phyloP scores from a whole-genome alignment of 30 jellyfish, hydroid and myxozoan species.

The Chrysaora quinquecirrha region DNA sequence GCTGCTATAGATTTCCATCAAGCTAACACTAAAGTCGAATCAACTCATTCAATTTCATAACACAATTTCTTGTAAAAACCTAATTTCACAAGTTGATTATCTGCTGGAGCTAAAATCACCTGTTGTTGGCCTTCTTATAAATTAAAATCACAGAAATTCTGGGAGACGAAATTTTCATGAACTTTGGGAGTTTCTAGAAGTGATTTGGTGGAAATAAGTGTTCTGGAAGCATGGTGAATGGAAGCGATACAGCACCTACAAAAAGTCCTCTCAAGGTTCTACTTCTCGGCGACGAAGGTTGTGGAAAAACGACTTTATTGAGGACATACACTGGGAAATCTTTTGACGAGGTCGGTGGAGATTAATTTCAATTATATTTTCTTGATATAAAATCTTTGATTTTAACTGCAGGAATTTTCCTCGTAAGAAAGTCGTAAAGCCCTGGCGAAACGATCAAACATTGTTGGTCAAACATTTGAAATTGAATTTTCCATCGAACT shows the following conservation, averaged over 20 bases:
- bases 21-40: neutral
- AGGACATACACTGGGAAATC: conserved; percentile 50
- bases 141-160: too few relatives aligned
- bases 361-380: neutral
- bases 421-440: too few relatives aligned
- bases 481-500: too few relatives aligned
- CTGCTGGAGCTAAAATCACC: neutral
- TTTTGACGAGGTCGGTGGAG: conserved; percentile 52
- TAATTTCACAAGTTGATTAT: neutral
- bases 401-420: too few relatives aligned
- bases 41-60: neutral
- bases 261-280: conserved; percentile 49
- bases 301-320: conserved; percentile 73
- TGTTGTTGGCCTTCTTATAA: too few relatives aligned
- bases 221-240: neutral
- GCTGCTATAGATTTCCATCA: neutral
- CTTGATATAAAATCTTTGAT: too few relatives aligned
- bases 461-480: too few relatives aligned
- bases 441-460: too few relatives aligned
- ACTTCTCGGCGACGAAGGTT: conserved; percentile 71
- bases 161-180: too few relatives aligned
- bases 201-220: too few relatives aligned
- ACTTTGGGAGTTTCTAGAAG: too few relatives aligned
- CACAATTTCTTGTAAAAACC: neutral
- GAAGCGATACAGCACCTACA: conserved; percentile 7